Conservation (phyloP, 2,888 invertebrate species). For the Micoletzkya japonica region DNA sequence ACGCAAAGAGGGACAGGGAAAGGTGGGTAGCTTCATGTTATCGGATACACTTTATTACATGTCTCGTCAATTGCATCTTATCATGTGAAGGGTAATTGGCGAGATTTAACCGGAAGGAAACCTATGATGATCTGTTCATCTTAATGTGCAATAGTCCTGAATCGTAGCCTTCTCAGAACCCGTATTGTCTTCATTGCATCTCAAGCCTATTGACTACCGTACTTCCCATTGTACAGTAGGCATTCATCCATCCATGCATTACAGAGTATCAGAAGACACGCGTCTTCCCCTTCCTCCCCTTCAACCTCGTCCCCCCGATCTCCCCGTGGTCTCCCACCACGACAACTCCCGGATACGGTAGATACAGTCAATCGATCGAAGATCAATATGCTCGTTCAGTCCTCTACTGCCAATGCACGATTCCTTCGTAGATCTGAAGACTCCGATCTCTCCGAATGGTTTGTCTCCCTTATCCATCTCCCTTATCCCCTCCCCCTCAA, state of each 20-base stretch:
- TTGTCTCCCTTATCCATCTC: not conserved
- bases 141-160: no score
- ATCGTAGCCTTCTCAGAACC: no score
- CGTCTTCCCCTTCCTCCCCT: not conserved
- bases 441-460: constrained; percentile 24
- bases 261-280: not conserved
- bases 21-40: no score
- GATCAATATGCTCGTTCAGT: not conserved
- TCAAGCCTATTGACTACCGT: no score
- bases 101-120: no score
- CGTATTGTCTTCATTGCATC: no score
- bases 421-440: constrained; percentile 6
- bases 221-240: no score
- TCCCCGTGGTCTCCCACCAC: not conserved
- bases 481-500: not conserved
- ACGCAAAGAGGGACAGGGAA: not conserved
- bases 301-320: not conserved
- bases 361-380: not conserved
- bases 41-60: no score
- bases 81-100: no score
- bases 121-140: no score
- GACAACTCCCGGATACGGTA: not conserved
- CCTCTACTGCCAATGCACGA: constrained; percentile 2
- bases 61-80: no score
- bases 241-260: no score